Base-by-base conservation (phyloP, 2,888 invertebrate genomes). In the Belgica antarctica region DNA sequence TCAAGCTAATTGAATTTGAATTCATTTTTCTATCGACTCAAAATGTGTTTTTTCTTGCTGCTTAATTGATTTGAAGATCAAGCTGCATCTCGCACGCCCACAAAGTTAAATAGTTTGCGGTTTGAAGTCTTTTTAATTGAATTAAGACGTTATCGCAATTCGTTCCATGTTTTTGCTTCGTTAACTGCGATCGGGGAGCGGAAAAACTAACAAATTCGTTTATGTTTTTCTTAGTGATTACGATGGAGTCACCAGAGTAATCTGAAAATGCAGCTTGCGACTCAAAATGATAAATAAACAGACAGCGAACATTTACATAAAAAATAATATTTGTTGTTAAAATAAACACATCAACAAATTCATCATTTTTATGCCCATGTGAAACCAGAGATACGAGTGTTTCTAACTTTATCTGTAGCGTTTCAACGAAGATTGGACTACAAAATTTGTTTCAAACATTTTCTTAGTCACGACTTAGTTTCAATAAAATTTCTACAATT, bases 321-420 rank as follows among this genome's bases (percentile, higher is more conserved):
- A 22, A 68, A 68, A 68, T 68, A 57, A 57, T 57, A 68, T 68
- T 47, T 66, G 47, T 66, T 68, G 24, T 68, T 31, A 68, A 57
- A 57, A 68, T 68, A 68, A 68, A 68, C 19, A 31, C 34, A 41
- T 65, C 36, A 62, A 47, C 25, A 25, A 65, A 65, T 65, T 47
- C 41, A 65, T 65, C 65, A 65, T 47, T 65, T 36, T 19, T 2
- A 15, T 61, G 61, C 15, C 22, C 22, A 52, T n/a, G 15, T 12
- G 24, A 5, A 19, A 22, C 17, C 3, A 52, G 52, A 15, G 52
- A 5, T 24, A 24, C 7, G 41, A 41, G 41, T n/a, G 41, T 41
- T 41, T 41, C n/a, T n/a, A 15, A 5, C 41, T 41, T 41, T 41
- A 41, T 41, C 41, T 41, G 41, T 10, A n/a, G n/a, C n/a, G n/a